phyloP scores from a whole-genome alignment of 2,797 vertebrate species.

The Rousettus madagascariensis region DNA sequence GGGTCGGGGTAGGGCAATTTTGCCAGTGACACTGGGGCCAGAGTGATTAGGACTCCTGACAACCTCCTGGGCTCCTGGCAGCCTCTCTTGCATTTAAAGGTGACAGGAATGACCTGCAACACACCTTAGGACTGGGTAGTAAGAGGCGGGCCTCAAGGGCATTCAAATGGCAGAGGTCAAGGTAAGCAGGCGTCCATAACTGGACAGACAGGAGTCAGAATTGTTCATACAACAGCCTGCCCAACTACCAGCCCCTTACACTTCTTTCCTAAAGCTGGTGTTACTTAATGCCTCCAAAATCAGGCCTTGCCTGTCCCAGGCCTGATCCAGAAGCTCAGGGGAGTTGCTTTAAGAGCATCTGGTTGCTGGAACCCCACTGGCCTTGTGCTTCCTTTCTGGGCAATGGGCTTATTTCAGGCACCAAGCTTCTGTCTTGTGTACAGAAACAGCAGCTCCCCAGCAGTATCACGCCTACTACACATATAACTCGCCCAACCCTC shows the following conservation, averaged over 20 bases:
- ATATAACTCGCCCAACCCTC: background rate
- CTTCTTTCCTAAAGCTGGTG: background rate
- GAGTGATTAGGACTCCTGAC: background rate
- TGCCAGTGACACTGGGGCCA: background rate
- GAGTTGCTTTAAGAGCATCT: background rate
- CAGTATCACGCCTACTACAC: fast-evolving
- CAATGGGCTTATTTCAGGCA: background rate
- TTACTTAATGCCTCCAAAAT: background rate
- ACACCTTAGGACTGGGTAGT: background rate
- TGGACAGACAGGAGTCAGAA: background rate
- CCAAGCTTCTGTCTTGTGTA: background rate
- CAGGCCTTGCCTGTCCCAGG: background rate
- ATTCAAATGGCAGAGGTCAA: background rate
- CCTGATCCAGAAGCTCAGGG: background rate
- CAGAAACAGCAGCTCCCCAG: background rate
- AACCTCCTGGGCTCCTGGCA: background rate
- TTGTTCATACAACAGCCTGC: background rate
- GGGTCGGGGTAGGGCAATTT: background rate
- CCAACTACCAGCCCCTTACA: background rate
- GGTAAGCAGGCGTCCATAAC: background rate
- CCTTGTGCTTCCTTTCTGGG: background rate
- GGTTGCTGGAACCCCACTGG: background rate
- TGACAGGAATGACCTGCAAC: background rate
- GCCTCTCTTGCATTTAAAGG: background rate
- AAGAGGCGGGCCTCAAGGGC: background rate